phyloP scores from a whole-genome alignment of 1,140 invertebrate genomes.

The Geopemphigus sp. region DNA sequence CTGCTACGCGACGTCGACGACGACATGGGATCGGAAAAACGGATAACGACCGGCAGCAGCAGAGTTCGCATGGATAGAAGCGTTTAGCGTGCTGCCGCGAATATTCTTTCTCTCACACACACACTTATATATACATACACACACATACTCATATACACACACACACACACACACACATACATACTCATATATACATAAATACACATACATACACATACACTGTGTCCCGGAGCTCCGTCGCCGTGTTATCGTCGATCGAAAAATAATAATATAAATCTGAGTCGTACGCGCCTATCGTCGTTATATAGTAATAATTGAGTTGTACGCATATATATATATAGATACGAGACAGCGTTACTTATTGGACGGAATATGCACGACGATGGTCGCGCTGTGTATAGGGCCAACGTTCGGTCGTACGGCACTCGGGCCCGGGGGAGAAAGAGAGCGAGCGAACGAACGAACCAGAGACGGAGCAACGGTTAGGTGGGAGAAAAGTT shows the following conservation, averaged over 20 bases:
- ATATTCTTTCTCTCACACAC: neutral
- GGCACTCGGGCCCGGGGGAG: neutral
- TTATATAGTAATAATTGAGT: conserved; percentile 15
- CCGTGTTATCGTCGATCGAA: conserved; percentile 1
- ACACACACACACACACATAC: too few species aligned
- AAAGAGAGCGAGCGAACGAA: neutral
- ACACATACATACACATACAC: too few species aligned
- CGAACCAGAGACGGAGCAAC: neutral
- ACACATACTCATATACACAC: too few species aligned
- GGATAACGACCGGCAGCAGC: neutral
- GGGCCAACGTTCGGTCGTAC: neutral
- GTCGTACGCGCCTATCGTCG: too few species aligned
- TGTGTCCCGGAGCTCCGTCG: too few species aligned
- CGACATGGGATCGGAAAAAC: neutral
- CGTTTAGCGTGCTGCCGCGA: neutral
- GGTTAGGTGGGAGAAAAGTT: too few species aligned
- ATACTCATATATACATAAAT: too few species aligned
- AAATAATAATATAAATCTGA: conserved; percentile 30
- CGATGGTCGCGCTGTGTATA: neutral
- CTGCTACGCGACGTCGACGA: neutral
- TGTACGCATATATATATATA: too few species aligned
- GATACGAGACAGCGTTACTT: conserved; percentile 31
- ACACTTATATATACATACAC: too few species aligned
- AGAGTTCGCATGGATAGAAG: conserved; percentile 4
- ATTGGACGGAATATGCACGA: conserved; percentile 40